Percentiles rank a stretch among this genome's conserved stretches.
Evolutionary conservation across 2,113 vertebrate species (phyloP).

Genomic region (Mus spicilegus): DNA sequence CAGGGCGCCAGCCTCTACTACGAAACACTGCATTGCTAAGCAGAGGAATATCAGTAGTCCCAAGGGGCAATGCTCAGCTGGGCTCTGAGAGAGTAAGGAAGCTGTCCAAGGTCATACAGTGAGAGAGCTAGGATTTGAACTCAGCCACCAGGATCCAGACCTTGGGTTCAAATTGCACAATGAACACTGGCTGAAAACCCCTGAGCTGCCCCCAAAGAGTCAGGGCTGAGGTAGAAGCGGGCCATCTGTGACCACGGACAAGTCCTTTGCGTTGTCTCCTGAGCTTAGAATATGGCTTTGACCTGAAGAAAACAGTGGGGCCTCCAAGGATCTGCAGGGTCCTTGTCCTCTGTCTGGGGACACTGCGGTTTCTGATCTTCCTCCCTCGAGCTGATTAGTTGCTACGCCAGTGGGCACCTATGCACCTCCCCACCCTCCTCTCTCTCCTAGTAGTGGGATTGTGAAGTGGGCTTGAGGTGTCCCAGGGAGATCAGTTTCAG

Average conservation of each 20-base stretch:
- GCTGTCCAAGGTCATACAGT: slow-evolving; percentile 4
- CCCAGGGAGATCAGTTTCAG: neutral
- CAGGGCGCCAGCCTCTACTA: neutral
- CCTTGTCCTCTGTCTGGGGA: neutral
- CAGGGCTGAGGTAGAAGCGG: neutral
- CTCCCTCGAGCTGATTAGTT: neutral
- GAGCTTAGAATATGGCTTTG: neutral
- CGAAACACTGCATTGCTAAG: neutral
- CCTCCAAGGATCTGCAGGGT: neutral
- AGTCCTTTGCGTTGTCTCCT: neutral
- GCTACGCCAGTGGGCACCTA: neutral
- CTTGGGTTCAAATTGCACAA: neutral
- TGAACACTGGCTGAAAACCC: neutral
- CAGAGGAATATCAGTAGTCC: neutral
- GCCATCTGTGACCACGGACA: neutral
- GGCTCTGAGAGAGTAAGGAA: neutral
- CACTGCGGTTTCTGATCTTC: neutral
- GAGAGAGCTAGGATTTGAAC: neutral
- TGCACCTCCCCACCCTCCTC: no score
- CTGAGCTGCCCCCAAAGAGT: no score
- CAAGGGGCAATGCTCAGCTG: neutral
- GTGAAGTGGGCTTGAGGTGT: neutral
- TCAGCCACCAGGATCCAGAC: neutral
- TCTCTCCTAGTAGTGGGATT: neutral
- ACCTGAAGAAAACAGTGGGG: neutral